Conservation (phyloP, 2,113 vertebrate genomes). For the Xenus cinereus region DNA sequence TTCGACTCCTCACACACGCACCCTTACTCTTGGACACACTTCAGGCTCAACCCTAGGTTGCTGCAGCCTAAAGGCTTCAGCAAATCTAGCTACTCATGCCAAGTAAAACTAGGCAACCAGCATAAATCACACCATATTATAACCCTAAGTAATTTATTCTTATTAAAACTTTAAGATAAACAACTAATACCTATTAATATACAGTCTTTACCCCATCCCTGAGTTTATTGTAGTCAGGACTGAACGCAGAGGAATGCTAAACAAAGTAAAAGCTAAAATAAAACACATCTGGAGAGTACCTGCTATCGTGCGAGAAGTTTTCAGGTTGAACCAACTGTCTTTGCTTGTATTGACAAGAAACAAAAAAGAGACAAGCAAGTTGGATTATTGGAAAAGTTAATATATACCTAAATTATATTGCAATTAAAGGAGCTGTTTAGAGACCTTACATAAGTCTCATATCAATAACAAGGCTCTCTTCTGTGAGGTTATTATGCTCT, state of each 20-base stretch:
- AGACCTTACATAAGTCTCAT: not conserved
- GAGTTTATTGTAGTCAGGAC: not conserved
- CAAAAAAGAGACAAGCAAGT: not conserved
- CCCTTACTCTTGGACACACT: not conserved
- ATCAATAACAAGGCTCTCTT: not conserved
- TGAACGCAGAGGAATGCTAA: not conserved
- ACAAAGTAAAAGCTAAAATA: not conserved
- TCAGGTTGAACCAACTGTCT: not conserved
- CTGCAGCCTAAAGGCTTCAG: not conserved
- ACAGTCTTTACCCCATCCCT: not conserved
- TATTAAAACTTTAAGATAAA: not conserved
- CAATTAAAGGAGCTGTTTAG: not conserved
- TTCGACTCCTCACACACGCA: not conserved
- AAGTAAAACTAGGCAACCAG: not conserved
- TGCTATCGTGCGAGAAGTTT: not conserved
- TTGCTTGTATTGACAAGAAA: not conserved
- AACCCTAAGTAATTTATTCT: not conserved
- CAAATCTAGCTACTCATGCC: not conserved
- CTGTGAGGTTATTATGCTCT: not conserved
- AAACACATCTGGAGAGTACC: not conserved
- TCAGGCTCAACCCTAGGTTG: not conserved
- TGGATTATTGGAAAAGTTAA: not conserved
- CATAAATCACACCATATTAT: not conserved
- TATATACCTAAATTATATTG: not conserved
- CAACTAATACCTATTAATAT: not conserved